Base-by-base conservation (phyloP, 2,888 invertebrate genomes). In the Capitulum mitella region DNA sequence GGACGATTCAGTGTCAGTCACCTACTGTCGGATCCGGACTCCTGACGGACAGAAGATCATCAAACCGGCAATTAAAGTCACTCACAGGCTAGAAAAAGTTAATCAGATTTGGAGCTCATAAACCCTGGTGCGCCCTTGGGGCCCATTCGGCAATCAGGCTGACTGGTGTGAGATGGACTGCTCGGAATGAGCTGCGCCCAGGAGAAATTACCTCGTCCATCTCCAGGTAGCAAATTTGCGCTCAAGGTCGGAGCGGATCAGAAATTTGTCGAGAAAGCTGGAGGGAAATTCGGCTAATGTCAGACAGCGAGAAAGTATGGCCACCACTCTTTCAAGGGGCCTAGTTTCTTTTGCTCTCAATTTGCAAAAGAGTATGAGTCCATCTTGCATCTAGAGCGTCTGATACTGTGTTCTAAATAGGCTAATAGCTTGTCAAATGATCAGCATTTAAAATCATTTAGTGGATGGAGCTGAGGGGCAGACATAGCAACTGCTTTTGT, bases 41-140 rank as follows among this genome's bases (percentile, higher is more conserved):
- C 26, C 70, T 70, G 70, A 70, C 40, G 70, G 70, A 70, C 70
- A 70, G 70, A 70, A 70, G 70, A 70, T 70, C 70, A 70, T 70
- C 70, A 37, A 26, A 37, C 70, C 40, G 26, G 70, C 70, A 70
- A 70, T 70, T 70, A 70, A 70, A 70, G 70, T 70, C 70, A 70
- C 70, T 70, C 70, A 70, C 70, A 37, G 70, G 70, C 70, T 40
- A 70, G 70, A 70, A 70, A 70, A 70, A 70, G 70, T 70, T 70
- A 70, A 70, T 70, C 70, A 70, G 70, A 70, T 70, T 70, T 70
- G 37, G 70, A 70, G 70, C 70, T 70, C 70, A 70, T 70, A 70
- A 40, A 37, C 37, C 26, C 12, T 22, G 40, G 22, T 40, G 37
- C 10, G 70, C 40, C 70, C 70, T 0, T 12, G 70, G 70, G 70